A percentile compares a stretch with the other conserved stretches of the same genome.
Conservation (phyloP, 1,140 invertebrate genomes). For the Cyphomyrmex costatus region DNA sequence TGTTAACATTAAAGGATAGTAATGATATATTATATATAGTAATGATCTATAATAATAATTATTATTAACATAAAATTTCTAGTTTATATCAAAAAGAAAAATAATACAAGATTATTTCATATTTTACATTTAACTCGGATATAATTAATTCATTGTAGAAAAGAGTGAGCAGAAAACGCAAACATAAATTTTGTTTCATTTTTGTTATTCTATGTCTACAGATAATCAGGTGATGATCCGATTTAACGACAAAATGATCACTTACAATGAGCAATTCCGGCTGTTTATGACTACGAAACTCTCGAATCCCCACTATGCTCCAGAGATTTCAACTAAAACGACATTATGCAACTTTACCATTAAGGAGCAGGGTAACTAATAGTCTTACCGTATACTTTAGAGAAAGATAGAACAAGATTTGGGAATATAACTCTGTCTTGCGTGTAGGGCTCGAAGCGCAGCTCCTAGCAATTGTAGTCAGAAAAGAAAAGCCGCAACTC, state of each 20-base stretch:
- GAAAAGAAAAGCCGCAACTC: constrained; percentile 92
- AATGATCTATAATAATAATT: background rate
- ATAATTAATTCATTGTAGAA: background rate
- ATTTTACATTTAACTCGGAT: background rate
- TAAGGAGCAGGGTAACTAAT: constrained; percentile 92
- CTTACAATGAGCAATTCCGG: constrained; percentile 92
- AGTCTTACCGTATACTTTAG: constrained; percentile 60
- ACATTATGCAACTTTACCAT: constrained; percentile 97
- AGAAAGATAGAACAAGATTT: constrained; percentile 33
- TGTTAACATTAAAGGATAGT: background rate
- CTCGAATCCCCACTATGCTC: constrained; percentile 95
- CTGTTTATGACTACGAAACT: constrained; percentile 97
- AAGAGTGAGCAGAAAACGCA: background rate
- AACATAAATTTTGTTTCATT: background rate
- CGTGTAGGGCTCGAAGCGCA: constrained; percentile 71
- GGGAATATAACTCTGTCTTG: constrained; percentile 72
- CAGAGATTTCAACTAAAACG: constrained; percentile 96
- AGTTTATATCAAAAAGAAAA: background rate
- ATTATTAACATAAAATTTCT: background rate
- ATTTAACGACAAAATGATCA: constrained; percentile 95
- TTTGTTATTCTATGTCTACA: constrained; percentile 67
- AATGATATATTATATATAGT: background rate
- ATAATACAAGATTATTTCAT: background rate
- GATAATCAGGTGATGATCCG: constrained; percentile 91
- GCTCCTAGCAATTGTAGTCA: constrained; percentile 92